These are phyloP conservation scores for Pseudopipra pipra DNA, from an alignment of 2,113 vertebrate genomes.

Conservation along the genomic window DNA sequence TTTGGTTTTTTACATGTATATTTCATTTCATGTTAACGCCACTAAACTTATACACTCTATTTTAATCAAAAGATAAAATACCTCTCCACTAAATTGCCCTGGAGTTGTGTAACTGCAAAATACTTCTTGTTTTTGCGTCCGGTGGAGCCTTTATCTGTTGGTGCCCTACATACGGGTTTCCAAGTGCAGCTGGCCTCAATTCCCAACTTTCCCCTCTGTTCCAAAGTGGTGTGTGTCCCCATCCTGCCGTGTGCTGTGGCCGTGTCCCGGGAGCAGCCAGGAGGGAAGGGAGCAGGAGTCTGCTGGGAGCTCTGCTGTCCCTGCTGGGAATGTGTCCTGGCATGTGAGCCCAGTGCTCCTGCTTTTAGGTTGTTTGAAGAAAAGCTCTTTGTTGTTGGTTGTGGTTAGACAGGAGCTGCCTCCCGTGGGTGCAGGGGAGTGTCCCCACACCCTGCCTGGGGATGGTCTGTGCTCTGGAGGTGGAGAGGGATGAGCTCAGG, in stretches of 20 bases:
- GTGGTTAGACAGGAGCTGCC: neutral
- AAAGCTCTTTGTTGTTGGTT: neutral
- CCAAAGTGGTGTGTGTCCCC: rapidly evolving
- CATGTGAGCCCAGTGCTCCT: neutral
- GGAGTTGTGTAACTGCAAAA: neutral
- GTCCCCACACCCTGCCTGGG: neutral
- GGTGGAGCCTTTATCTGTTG: neutral
- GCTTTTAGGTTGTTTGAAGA: neutral
- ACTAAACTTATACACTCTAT: neutral
- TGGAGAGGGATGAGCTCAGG: neutral
- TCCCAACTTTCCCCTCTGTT: neutral
- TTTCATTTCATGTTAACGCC: neutral
- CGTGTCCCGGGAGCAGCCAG: rapidly evolving
- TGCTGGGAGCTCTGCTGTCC: neutral
- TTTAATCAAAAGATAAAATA: neutral
- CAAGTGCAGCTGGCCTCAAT: neutral
- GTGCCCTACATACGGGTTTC: neutral
- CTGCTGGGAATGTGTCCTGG: neutral
- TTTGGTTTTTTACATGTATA: neutral
- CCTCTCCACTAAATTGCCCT: neutral
- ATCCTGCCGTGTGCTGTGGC: rapidly evolving
- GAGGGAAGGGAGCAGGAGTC: neutral
- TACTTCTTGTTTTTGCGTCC: neutral
- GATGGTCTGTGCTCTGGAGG: rapidly evolving
- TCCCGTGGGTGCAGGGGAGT: rapidly evolving